phyloP scores from a whole-genome alignment of 1,140 invertebrate genomes.

The Drosophila ananassae region DNA sequence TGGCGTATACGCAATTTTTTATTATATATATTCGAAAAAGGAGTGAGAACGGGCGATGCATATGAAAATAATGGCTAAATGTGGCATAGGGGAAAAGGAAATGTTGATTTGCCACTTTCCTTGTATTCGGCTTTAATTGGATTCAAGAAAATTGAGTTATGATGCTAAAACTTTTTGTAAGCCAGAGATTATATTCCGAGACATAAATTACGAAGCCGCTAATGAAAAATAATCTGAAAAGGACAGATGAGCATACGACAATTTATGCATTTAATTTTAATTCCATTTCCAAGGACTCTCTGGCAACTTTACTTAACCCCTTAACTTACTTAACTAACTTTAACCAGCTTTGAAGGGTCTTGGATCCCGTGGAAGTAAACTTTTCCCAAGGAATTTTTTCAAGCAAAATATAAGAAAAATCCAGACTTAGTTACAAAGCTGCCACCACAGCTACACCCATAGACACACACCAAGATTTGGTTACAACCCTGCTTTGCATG shows the following conservation, averaged over 20 bases:
- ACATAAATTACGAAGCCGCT: not conserved
- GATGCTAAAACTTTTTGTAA: not conserved
- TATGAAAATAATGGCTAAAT: conserved; percentile 17
- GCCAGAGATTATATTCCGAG: not conserved
- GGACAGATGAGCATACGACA: not conserved
- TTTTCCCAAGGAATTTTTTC: conserved; percentile 8
- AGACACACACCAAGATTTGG: conserved; percentile 9
- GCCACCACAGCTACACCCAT: not conserved
- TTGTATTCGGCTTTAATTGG: conserved; percentile 24
- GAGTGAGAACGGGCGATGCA: conserved; percentile 21
- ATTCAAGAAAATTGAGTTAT: conserved; percentile 10
- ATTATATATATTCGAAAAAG: conserved; percentile 25
- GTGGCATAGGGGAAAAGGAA: conserved; percentile 5
- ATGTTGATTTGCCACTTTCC: conserved; percentile 25
- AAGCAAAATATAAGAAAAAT: conserved; percentile 33
- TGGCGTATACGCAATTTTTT: conserved; percentile 64
- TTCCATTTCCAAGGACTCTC: not conserved
- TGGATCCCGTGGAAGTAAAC: conserved; percentile 12
- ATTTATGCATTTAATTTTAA: not conserved
- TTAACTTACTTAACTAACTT: conserved; percentile 23
- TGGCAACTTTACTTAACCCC: not conserved
- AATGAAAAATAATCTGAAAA: not conserved
- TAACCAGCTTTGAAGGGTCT: conserved; percentile 8
- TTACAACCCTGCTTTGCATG: conserved; percentile 43
- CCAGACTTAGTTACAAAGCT: conserved; percentile 46